These are phyloP conservation scores for Stigmatopora nigra DNA, from an alignment of 2,113 vertebrate genomes.

Conservation along the genomic window DNA sequence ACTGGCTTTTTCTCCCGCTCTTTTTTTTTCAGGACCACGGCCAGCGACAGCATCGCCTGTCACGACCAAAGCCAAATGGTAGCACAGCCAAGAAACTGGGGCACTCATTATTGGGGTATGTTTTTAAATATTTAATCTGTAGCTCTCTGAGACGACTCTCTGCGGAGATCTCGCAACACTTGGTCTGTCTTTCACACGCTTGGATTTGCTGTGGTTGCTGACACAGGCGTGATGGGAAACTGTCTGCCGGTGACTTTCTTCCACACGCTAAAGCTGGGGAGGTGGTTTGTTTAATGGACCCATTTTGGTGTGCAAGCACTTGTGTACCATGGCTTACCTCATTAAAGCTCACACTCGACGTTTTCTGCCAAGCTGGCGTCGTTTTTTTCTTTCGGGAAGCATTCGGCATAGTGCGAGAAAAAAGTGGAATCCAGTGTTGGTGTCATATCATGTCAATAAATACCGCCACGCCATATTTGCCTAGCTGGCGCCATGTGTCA, in stretches of 20 bases:
- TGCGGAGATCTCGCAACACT: slow-evolving; percentile 4
- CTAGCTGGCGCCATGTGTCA: too few relatives aligned
- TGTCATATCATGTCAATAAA: too few relatives aligned
- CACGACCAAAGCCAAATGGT: slow-evolving; percentile 22
- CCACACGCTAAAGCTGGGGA: slow-evolving; percentile 1
- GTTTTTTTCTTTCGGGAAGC: too few relatives aligned
- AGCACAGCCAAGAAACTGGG: slow-evolving; percentile 14
- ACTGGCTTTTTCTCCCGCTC: not conserved
- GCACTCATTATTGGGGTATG: slow-evolving; percentile 10
- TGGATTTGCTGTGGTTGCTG: not conserved
- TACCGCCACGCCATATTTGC: too few relatives aligned
- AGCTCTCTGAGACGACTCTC: slow-evolving; percentile 13
- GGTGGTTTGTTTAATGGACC: slow-evolving; percentile 8
- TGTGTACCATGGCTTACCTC: slow-evolving; percentile 2
- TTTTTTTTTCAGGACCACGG: slow-evolving; percentile 17
- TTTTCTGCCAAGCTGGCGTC: not conserved
- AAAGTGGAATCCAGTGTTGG: too few relatives aligned
- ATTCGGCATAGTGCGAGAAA: too few relatives aligned
- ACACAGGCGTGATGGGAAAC: not conserved
- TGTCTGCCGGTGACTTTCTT: not conserved
- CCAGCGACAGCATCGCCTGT: slow-evolving; percentile 13
- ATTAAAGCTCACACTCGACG: slow-evolving; percentile 5
- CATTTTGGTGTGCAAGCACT: slow-evolving; percentile 3
- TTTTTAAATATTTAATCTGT: slow-evolving; percentile 38
- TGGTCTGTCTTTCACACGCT: slow-evolving; percentile 2